Evolutionary conservation across 2,113 vertebrate genomes (phyloP).

Genomic region (Megalops atlanticus): DNA sequence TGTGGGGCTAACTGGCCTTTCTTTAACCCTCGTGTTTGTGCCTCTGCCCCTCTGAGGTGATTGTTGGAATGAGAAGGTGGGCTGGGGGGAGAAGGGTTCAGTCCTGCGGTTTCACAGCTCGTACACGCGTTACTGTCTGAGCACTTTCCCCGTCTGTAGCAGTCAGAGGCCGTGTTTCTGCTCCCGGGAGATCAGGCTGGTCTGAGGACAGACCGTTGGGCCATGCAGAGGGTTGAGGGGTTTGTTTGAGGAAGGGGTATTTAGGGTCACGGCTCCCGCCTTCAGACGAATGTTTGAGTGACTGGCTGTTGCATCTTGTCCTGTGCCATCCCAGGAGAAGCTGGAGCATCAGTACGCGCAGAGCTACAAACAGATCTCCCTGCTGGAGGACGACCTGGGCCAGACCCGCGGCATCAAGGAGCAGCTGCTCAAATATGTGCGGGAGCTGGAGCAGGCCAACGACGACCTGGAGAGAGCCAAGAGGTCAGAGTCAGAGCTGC

Average conservation of each 20-base stretch:
- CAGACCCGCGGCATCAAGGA: conserved; percentile 94
- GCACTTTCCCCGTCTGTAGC: too few species aligned
- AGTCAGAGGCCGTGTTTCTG: too few species aligned
- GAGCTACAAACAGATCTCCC: conserved; percentile 94
- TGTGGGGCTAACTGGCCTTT: too few species aligned
- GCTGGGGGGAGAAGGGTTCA: too few species aligned
- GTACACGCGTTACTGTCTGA: too few species aligned
- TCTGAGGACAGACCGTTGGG: too few species aligned
- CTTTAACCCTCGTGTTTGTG: too few species aligned
- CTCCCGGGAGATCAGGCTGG: too few species aligned
- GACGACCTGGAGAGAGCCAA: conserved; percentile 96
- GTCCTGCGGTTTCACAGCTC: too few species aligned
- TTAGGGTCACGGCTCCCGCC: not conserved
- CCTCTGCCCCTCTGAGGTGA: too few species aligned
- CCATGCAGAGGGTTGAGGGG: not conserved
- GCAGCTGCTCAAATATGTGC: conserved; percentile 92
- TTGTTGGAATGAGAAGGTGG: too few species aligned
- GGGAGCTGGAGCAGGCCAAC: conserved; percentile 96
- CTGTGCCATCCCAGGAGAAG: conserved; percentile 77
- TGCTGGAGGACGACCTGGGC: conserved; percentile 91
- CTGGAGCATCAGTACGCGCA: conserved; percentile 92
- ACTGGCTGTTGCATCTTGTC: not conserved
- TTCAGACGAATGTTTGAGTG: not conserved
- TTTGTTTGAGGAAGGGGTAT: not conserved
- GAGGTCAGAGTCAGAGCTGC: too few species aligned